Evolutionary conservation across 2,888 invertebrate species (phyloP).

Genomic region (Pediacus dermestoides): DNA sequence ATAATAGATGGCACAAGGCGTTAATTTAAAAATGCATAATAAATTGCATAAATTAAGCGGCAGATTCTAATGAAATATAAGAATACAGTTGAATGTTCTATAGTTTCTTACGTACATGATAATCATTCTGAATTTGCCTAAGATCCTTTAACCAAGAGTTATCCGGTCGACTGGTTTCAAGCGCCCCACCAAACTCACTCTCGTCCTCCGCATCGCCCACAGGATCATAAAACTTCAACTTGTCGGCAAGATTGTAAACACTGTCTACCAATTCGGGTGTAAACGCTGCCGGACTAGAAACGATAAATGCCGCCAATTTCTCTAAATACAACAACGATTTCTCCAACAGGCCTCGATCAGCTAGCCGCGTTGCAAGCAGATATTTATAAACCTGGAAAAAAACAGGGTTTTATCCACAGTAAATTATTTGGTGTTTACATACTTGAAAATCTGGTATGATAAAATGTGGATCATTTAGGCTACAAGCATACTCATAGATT

Average conservation of each 20-base stretch:
- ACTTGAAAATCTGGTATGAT: slow-evolving; percentile 73
- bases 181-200: slow-evolving; percentile 35
- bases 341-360: slow-evolving; percentile 73
- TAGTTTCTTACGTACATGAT: slow-evolving; percentile 42
- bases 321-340: slow-evolving; percentile 84
- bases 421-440: slow-evolving; percentile 22
- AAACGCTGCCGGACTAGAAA: slow-evolving; percentile 55
- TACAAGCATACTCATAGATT: slow-evolving; percentile 89
- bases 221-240: slow-evolving; percentile 47
- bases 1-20: too few relatives aligned
- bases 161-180: slow-evolving; percentile 48
- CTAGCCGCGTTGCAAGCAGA: slow-evolving; percentile 71
- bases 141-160: slow-evolving; percentile 58
- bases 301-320: slow-evolving; percentile 67
- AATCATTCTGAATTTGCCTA: slow-evolving; percentile 48
- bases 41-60: too few relatives aligned
- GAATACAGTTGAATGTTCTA: too few relatives aligned
- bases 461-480: slow-evolving; percentile 71
- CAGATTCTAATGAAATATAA: too few relatives aligned
- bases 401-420: slow-evolving; percentile 3
- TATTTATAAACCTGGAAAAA: slow-evolving; percentile 69
- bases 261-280: slow-evolving; percentile 54
- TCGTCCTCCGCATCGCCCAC: slow-evolving; percentile 42
- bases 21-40: too few relatives aligned
- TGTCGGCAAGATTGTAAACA: slow-evolving; percentile 51